Percentiles rank a stretch among this genome's conserved stretches.
phyloP scores from a whole-genome alignment of 2,888 invertebrate species.

The Xylocampa areola region DNA sequence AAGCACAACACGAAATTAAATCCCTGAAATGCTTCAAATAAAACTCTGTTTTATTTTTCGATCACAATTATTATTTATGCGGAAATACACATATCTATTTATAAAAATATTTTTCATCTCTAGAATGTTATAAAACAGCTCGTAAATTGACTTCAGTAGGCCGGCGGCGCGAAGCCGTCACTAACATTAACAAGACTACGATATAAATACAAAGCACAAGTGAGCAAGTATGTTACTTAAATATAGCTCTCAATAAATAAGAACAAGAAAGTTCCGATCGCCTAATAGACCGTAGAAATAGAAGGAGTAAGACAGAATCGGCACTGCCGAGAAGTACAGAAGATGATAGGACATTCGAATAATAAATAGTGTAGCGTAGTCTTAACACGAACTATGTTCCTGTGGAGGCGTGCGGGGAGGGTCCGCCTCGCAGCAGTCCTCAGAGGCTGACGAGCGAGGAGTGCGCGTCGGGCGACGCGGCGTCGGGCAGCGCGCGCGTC shows the following conservation, averaged over 20 bases:
- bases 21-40: constrained; percentile 88
- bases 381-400: constrained; percentile 69
- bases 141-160: constrained; percentile 84
- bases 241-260: constrained; percentile 74
- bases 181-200: constrained; percentile 67
- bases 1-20: constrained; percentile 84
- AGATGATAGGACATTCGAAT: constrained; percentile 39
- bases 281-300: constrained; percentile 54
- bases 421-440: constrained; percentile 70
- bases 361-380: constrained; percentile 56
- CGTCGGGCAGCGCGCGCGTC: constrained; percentile 92
- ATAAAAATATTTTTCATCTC: constrained; percentile 83
- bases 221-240: constrained; percentile 82
- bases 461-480: constrained; percentile 93
- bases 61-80: constrained; percentile 86
- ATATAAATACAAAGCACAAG: constrained; percentile 84
- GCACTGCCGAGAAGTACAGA: constrained; percentile 49
- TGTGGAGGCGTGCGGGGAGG: constrained; percentile 34
- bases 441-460: constrained; percentile 96
- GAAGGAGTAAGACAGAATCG: constrained; percentile 47
- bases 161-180: constrained; percentile 68
- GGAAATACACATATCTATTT: constrained; percentile 81
- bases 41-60: constrained; percentile 88
- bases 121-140: constrained; percentile 77
- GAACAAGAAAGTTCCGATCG: constrained; percentile 57